A percentile compares a stretch with the other conserved stretches of the same genome.
Conservation (phyloP, 2,797 vertebrate species). For the Delichon dasypus region DNA sequence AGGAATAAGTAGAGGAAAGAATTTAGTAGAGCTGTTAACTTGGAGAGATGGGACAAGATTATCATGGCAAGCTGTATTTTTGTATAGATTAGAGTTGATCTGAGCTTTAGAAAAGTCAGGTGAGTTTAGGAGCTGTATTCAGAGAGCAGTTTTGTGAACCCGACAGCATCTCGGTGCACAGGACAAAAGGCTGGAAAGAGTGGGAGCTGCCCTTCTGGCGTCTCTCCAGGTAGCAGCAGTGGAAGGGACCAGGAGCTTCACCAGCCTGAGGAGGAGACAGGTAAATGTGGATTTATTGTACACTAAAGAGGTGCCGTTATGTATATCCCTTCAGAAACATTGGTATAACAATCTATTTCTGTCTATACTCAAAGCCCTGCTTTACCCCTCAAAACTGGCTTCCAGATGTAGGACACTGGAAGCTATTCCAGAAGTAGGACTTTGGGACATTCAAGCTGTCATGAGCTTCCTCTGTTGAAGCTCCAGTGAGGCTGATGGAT, state of each 20-base stretch:
- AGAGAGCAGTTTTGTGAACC: background rate
- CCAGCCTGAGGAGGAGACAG: background rate
- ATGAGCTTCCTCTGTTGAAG: background rate
- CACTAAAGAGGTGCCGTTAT: background rate
- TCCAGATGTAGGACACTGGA: background rate
- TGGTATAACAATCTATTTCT: background rate
- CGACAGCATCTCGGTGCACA: background rate
- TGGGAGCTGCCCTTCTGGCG: background rate
- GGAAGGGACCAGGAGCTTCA: fast-evolving
- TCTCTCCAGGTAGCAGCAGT: background rate
- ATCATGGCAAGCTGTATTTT: background rate
- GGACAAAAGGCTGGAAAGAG: background rate
- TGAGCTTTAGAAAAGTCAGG: background rate
- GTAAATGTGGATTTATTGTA: background rate
- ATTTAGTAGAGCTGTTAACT: background rate
- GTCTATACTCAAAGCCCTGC: background rate
- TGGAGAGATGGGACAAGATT: background rate
- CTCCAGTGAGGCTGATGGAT: background rate
- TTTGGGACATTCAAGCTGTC: background rate
- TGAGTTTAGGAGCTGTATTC: background rate
- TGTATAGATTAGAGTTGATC: background rate
- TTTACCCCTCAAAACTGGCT: background rate
- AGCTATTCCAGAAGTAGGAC: background rate
- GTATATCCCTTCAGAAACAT: background rate
- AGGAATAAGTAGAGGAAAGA: background rate